Conservation (phyloP, 2,113 vertebrate species). For the Hemichromis elongatus region DNA sequence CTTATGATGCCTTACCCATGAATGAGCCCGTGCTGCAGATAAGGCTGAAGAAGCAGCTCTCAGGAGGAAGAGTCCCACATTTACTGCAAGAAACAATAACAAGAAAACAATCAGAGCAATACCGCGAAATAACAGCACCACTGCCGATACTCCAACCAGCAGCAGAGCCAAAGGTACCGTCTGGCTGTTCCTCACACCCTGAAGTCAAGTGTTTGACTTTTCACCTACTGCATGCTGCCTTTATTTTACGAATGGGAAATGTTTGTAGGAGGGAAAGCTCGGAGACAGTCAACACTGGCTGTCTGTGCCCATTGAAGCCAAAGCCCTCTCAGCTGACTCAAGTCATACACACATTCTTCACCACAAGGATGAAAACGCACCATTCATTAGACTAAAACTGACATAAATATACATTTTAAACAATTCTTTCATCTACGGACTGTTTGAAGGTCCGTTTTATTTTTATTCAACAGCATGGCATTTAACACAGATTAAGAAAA, state of each 20-base stretch:
- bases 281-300: conserved; percentile 38
- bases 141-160: background rate
- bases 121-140: background rate
- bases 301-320: conserved; percentile 39
- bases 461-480: background rate
- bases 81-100: conserved; percentile 71
- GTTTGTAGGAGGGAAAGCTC: conserved; percentile 37
- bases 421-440: background rate
- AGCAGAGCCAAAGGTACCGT: background rate
- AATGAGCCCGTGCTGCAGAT: conserved; percentile 90
- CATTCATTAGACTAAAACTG: background rate
- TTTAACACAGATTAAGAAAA: background rate
- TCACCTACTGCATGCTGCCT: conserved; percentile 47
- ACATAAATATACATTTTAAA: background rate
- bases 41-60: conserved; percentile 93
- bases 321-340: conserved; percentile 55
- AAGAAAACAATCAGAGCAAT: background rate
- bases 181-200: background rate
- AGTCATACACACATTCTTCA: conserved; percentile 13
- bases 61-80: conserved; percentile 85
- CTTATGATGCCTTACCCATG: conserved; percentile 76
- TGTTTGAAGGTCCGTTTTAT: background rate
- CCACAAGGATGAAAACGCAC: background rate
- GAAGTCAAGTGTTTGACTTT: conserved; percentile 43
- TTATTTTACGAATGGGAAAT: conserved; percentile 52